Conservation (phyloP, 2,113 vertebrate species). For the Oostethus manadensis region DNA sequence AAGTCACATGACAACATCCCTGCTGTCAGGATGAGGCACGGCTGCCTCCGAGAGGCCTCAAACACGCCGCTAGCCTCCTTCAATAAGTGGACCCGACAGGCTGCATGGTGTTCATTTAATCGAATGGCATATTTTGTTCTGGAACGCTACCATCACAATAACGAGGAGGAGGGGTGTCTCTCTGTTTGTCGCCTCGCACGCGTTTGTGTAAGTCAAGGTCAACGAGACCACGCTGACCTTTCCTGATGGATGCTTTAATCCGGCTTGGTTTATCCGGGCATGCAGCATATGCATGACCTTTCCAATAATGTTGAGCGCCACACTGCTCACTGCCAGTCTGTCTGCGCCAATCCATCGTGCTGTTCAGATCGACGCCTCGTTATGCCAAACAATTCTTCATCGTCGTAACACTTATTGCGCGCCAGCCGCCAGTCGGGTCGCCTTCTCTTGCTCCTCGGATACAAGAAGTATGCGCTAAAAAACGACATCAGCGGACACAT, state of each 20-base stretch:
- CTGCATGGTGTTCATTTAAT: slow-evolving; percentile 45
- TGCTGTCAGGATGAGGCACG: slow-evolving; percentile 36
- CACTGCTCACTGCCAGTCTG: slow-evolving; percentile 50
- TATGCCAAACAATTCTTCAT: background rate
- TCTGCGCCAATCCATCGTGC: slow-evolving; percentile 57
- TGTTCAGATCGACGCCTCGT: slow-evolving; percentile 59
- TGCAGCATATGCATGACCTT: slow-evolving; percentile 36
- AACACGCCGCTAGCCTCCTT: slow-evolving; percentile 23
- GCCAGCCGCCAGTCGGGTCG: too few species aligned
- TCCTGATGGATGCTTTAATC: background rate
- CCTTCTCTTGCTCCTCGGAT: too few species aligned
- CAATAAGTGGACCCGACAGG: slow-evolving; percentile 43
- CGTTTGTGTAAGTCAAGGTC: background rate
- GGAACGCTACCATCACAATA: background rate
- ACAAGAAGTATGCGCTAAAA: too few species aligned
- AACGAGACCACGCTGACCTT: background rate
- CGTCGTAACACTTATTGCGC: background rate
- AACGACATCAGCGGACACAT: too few species aligned
- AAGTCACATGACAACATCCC: slow-evolving; percentile 8
- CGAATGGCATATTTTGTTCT: slow-evolving; percentile 31
- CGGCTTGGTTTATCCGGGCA: slow-evolving; percentile 18
- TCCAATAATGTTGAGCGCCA: slow-evolving; percentile 37
- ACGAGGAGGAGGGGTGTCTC: slow-evolving; percentile 8
- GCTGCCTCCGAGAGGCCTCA: slow-evolving; percentile 21
- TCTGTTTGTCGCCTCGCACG: too few species aligned